Evolutionary conservation across 2,888 invertebrate genomes (phyloP).

Genomic region (Harpagoxenus sublaevis): DNA sequence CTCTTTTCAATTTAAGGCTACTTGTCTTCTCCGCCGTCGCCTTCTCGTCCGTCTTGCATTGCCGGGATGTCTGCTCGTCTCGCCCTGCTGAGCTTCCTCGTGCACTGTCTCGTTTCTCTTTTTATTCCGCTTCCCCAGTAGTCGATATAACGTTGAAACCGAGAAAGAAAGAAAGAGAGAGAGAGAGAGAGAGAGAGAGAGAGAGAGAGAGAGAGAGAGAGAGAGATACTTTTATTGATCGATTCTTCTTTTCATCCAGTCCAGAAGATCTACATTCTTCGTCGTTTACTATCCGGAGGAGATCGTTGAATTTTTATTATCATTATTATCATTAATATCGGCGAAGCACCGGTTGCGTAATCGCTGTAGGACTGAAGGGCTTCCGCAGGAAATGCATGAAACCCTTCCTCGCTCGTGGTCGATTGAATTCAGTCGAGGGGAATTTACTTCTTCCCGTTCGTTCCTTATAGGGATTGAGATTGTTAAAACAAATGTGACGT

Average conservation of each 20-base stretch:
- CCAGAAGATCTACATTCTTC: not conserved
- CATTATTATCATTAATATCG: slow-evolving; percentile 67
- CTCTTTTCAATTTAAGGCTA: slow-evolving; percentile 83
- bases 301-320: slow-evolving; percentile 70
- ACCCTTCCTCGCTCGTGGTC: not conserved
- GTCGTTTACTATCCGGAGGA: slow-evolving; percentile 35
- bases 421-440: slow-evolving; percentile 35
- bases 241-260: slow-evolving; percentile 17
- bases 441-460: slow-evolving; percentile 12
- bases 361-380: not conserved
- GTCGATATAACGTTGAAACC: slow-evolving; percentile 59
- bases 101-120: slow-evolving; percentile 44
- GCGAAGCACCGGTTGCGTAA: slow-evolving; percentile 8
- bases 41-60: slow-evolving; percentile 64
- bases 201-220: not conserved
- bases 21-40: slow-evolving; percentile 78
- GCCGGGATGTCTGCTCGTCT: slow-evolving; percentile 40
- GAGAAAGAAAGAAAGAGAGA: too few relatives aligned
- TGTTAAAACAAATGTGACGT: not conserved
- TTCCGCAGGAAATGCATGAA: slow-evolving; percentile 32
- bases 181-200: too few relatives aligned
- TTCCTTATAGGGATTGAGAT: not conserved
- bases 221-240: slow-evolving; percentile 58
- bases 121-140: slow-evolving; percentile 25
- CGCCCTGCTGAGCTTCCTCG: slow-evolving; percentile 51